phyloP scores from a whole-genome alignment of 2,113 vertebrate genomes.

The Ancistrus triradiatus region DNA sequence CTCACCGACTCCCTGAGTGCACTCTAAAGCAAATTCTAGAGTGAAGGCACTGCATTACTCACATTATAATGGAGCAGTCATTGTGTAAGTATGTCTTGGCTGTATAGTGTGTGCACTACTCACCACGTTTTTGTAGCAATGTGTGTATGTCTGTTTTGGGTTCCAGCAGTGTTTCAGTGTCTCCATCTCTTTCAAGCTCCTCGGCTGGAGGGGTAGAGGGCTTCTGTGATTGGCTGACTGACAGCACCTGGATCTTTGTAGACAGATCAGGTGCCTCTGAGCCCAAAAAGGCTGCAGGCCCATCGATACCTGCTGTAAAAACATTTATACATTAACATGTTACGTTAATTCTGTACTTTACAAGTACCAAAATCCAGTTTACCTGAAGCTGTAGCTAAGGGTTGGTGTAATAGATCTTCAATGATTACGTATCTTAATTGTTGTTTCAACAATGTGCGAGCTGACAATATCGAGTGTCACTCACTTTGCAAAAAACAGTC shows the following conservation, averaged over 20 bases:
- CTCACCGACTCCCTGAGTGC: too few relatives aligned
- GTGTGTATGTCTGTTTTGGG: constrained; percentile 83
- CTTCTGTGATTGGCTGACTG: constrained; percentile 65
- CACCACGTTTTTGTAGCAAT: constrained; percentile 83
- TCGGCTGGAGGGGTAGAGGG: constrained; percentile 57
- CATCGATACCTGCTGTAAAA: constrained; percentile 78
- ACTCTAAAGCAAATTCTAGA: constrained; percentile 1
- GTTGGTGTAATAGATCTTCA: too few relatives aligned
- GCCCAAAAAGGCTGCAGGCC: constrained; percentile 79
- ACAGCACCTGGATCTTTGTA: constrained; percentile 70
- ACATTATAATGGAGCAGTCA: too few relatives aligned
- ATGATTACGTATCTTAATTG: too few relatives aligned
- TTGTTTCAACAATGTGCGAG: too few relatives aligned
- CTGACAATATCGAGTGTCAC: too few relatives aligned
- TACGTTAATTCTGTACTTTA: too few relatives aligned
- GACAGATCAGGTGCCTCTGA: constrained; percentile 70
- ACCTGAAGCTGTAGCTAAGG: too few relatives aligned
- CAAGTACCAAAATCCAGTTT: too few relatives aligned
- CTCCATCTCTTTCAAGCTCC: constrained; percentile 61
- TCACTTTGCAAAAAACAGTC: too few relatives aligned
- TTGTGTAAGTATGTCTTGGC: neutral
- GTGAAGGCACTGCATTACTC: neutral
- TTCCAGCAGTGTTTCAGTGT: constrained; percentile 62
- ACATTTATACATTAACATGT: neutral
- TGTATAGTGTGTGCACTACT: constrained; percentile 12